Evolutionary conservation across 2,888 invertebrate species (phyloP).

Genomic region (Lacanobia oleracea): DNA sequence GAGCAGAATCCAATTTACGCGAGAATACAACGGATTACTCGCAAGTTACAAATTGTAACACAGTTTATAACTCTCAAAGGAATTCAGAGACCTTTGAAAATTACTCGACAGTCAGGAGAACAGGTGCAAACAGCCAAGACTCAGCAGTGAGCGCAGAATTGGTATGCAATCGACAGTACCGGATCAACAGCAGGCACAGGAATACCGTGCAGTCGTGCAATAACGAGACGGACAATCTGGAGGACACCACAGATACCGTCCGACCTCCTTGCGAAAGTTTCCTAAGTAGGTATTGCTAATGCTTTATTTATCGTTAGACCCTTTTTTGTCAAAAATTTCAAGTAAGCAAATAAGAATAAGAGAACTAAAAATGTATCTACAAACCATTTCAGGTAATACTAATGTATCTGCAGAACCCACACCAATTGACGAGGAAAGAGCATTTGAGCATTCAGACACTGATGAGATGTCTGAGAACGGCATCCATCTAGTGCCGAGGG

Average conservation of each 20-base stretch:
- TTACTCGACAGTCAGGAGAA: conserved; percentile 60
- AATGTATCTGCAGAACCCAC: conserved; percentile 80
- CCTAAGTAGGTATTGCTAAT: conserved; percentile 68
- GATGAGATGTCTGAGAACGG: conserved; percentile 88
- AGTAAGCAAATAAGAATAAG: background rate
- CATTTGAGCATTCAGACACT: conserved; percentile 90
- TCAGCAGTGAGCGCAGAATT: conserved; percentile 70
- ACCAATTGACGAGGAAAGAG: conserved; percentile 89
- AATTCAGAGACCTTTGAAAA: conserved; percentile 71
- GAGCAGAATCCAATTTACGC: conserved; percentile 66
- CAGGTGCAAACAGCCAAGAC: conserved; percentile 60
- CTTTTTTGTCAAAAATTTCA: no score
- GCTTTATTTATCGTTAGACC: background rate
- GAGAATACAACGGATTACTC: conserved; percentile 72
- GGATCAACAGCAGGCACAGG: conserved; percentile 77
- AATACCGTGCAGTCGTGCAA: conserved; percentile 67
- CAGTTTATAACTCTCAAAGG: conserved; percentile 69
- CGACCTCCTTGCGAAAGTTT: conserved; percentile 66
- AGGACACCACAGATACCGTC: conserved; percentile 67
- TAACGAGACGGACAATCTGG: conserved; percentile 74
- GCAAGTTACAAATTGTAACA: conserved; percentile 72
- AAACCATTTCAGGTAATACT: conserved; percentile 69
- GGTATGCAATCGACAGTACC: conserved; percentile 84
- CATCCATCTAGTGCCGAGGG: conserved; percentile 89
- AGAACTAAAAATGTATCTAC: background rate